Conservation (phyloP, 2,888 invertebrate species). For the Orthosia gracilis region DNA sequence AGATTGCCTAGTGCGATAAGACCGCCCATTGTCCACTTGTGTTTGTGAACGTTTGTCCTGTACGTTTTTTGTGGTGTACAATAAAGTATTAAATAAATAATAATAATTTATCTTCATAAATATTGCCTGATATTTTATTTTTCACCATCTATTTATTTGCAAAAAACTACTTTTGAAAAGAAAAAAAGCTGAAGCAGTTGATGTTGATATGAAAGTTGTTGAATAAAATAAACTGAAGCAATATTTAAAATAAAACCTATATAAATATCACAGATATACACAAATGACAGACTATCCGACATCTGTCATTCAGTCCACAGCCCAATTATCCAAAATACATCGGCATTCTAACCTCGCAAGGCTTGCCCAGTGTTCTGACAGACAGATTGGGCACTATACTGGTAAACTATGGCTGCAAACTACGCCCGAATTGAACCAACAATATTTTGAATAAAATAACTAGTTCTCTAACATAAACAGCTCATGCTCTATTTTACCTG, state of each 20-base stretch:
- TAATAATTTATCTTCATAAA: neutral
- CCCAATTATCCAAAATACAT: constrained; percentile 32
- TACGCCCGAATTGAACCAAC: constrained; percentile 11
- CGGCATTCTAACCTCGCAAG: constrained; percentile 16
- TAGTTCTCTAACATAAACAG: constrained; percentile 18
- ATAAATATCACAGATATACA: neutral
- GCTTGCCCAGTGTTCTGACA: constrained; percentile 10
- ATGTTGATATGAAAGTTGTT: no score
- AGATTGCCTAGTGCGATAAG: no score
- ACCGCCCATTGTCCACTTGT: no score
- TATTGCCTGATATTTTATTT: neutral
- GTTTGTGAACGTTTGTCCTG: no score
- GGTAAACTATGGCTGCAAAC: constrained; percentile 32
- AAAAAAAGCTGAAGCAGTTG: no score
- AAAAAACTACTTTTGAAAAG: no score
- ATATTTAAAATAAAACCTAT: no score
- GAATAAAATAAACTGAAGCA: no score
- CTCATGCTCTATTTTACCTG: neutral
- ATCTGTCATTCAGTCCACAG: neutral
- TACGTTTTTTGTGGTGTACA: no score
- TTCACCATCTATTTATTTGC: no score
- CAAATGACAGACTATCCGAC: neutral
- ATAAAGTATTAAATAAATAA: no score
- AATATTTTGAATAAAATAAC: constrained; percentile 43
- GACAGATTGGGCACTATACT: constrained; percentile 15